Evolutionary conservation across 2,888 invertebrate species (phyloP), one percentile per base, ranked within the genome.

Genomic region (Spicauda simplicius): DNA sequence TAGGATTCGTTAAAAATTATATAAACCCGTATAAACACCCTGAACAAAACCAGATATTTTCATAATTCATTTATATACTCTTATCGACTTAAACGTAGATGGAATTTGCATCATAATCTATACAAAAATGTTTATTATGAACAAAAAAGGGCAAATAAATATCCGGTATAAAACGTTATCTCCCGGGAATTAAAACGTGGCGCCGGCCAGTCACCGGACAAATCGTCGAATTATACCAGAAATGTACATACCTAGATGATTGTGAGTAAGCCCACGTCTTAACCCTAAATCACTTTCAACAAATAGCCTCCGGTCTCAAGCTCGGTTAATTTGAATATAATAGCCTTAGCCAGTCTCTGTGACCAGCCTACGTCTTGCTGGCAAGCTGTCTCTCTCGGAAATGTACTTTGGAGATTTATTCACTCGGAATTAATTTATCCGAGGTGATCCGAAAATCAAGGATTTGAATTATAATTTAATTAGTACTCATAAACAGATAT

Each of bases 271-370:
- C 55, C 56, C 55, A 63, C 19, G 64, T 50, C 64, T 56, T 56
- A 37, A 64, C 64, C 56, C 64, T 64, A 64, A 64, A 50, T 57
- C 56, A 63, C 63, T 56, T 63, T 48, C 48, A 63, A 54, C 45
- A 63, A 55, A 45, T 53, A 63, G 54, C 58, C 52, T 52, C 18
- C 56, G 48, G 48, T 14, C 20, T 25, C 25, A 25, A 20, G 45
- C 16, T n/a, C 61, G 62, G 55, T 63, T 63, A 63, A 55, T 63
- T 63, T 55, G 55, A 63, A 63, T 63, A 63, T 55, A 63, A 63
- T 63, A 63, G 62, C 62, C 18, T 30, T 41, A 45, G 45, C 62
- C 18, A 53, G 20, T 48, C 54, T 53, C 53, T 20, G 61, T 37
- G 61, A 57, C 45, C 45, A 45, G 45, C 19, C 37, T 33, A 19